Conservation (phyloP, 2,113 vertebrate genomes). For the Herpailurus yagouaroundi region DNA sequence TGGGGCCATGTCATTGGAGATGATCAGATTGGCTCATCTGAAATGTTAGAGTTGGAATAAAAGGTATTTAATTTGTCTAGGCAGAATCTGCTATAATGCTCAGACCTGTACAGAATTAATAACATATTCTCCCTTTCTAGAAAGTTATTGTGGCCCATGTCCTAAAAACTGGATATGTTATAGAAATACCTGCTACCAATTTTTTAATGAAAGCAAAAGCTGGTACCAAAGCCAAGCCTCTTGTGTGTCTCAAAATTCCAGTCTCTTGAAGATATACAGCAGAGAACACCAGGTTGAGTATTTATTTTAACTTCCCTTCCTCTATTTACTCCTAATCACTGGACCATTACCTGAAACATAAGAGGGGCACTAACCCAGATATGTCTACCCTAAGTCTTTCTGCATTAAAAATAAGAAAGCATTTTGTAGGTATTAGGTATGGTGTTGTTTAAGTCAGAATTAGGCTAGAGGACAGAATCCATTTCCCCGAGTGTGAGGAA, state of each 20-base stretch:
- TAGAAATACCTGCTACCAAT: slow-evolving; percentile 71
- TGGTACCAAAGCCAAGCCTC: slow-evolving; percentile 72
- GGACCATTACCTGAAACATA: background rate
- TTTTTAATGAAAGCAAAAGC: slow-evolving; percentile 70
- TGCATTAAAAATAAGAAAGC: background rate
- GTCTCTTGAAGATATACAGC: slow-evolving; percentile 75
- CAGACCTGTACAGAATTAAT: background rate
- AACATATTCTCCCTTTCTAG: slow-evolving; percentile 61
- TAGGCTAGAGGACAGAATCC: background rate
- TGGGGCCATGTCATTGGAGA: background rate
- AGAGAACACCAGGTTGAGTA: slow-evolving; percentile 69
- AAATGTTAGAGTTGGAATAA: background rate
- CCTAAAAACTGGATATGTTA: slow-evolving; percentile 71
- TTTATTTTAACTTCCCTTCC: background rate
- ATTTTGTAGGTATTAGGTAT: background rate
- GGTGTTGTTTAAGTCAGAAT: background rate
- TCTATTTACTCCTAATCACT: background rate
- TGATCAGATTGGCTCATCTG: background rate
- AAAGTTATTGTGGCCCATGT: slow-evolving; percentile 66
- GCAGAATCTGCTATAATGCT: background rate
- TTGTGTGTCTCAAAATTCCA: slow-evolving; percentile 72
- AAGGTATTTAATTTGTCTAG: background rate
- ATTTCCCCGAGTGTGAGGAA: background rate
- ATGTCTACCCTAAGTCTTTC: background rate
- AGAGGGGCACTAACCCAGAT: background rate